Evolutionary conservation across 1,140 invertebrate species (phyloP), one percentile per base, ranked within the genome.

Genomic region (Spodoptera frugiperda): DNA sequence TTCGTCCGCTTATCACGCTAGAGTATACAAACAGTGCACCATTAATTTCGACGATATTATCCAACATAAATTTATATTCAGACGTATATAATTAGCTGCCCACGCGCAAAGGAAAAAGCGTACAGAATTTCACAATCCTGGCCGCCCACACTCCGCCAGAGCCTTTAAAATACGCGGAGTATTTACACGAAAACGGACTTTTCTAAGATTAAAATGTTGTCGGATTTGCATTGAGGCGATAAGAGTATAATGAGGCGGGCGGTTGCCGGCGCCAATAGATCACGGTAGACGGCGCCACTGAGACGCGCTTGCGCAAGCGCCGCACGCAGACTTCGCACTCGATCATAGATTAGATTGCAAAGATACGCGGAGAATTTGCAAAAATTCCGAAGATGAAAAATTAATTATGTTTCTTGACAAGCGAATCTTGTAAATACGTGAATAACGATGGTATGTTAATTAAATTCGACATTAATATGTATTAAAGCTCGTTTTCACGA

Each of bases 151-250:
- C 81, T 74, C 80, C 82, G 84, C 86, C 78, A 81, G 81, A 59
- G 78, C 63, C 68, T 75, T 59, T 72, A 84, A 87, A 75, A 75
- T 75, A 65, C 57, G 48, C 51, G 54, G 78, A 80, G 72, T 82
- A 78, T 84, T 86, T 86, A 82, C 82, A 84, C 67, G 78, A 78
- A 85, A 81, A 83, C 80, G 67, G 81, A 90, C 84, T 90, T 90
- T 90, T 90, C 78, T 85, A 81, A 87, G 88, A 91, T 89, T 89
- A 88, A 88, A 89, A 84, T 83, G 82, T 81, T 83, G 87, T 81
- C 78, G 82, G 86, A 92, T 92, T 92, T 91, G 89, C 90, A 91
- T 90, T 87, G 87, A 85, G 79, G 82, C 85, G 88, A 90, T 89
- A 91, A 89, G 82, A 81, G 82, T 81, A 83, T 86, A 84, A 86